Evolutionary conservation across 2,113 vertebrate genomes (phyloP).

Genomic region (Oceanites oceanicus): DNA sequence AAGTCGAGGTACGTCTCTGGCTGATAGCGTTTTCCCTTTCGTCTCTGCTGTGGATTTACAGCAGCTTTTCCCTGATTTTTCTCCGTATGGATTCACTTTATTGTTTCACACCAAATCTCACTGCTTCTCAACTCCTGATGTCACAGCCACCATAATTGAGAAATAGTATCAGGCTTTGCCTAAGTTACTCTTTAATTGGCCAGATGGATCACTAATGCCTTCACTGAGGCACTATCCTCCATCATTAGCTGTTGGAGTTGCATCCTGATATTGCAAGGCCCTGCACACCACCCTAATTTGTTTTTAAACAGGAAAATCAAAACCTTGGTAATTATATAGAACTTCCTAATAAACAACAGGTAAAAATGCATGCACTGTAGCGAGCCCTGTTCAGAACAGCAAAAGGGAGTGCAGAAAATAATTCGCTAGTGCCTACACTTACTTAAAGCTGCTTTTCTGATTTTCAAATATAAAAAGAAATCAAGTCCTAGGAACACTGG

Average conservation of each 20-base stretch:
- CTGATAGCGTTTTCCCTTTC: neutral
- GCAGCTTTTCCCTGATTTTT: neutral
- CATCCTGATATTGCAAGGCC: neutral
- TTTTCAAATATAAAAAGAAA: constrained; percentile 62
- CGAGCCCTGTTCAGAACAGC: constrained; percentile 26
- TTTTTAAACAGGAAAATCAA: constrained; percentile 60
- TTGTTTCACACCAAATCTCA: neutral
- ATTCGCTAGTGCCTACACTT: constrained; percentile 36
- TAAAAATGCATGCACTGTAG: constrained; percentile 47
- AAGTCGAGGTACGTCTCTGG: neutral
- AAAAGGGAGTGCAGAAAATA: constrained; percentile 6
- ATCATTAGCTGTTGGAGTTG: constrained; percentile 22
- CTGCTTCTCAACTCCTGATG: neutral
- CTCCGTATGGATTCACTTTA: neutral
- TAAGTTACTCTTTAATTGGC: constrained; percentile 31
- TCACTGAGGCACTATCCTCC: neutral
- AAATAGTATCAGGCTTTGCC: neutral
- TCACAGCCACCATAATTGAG: constrained; percentile 29
- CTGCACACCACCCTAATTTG: constrained; percentile 36
- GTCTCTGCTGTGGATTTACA: neutral
- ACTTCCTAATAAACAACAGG: constrained; percentile 36
- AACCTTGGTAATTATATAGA: constrained; percentile 45
- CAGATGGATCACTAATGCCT: neutral
- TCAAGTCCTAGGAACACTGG: constrained; percentile 10
- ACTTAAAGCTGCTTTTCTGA: constrained; percentile 66